Evolutionary conservation across 2,113 vertebrate species (phyloP).

Genomic region (Crotalus horridus): DNA sequence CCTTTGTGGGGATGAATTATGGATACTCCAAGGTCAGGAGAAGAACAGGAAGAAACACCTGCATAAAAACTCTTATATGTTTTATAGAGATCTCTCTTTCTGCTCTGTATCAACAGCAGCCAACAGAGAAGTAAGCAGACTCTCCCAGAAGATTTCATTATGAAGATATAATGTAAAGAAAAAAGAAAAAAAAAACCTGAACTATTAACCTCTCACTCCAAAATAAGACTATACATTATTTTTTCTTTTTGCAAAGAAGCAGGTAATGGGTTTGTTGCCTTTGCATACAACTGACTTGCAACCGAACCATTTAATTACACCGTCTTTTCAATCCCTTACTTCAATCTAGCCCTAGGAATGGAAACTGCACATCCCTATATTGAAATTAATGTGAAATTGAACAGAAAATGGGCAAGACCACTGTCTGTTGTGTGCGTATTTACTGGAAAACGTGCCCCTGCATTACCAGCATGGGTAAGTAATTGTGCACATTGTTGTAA

Average conservation of each 20-base stretch:
- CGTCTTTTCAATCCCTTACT: neutral
- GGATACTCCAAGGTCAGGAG: conserved; percentile 16
- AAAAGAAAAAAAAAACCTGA: neutral
- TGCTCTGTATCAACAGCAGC: neutral
- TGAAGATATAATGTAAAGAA: neutral
- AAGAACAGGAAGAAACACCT: neutral
- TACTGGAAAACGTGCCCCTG: neutral
- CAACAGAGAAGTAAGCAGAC: neutral
- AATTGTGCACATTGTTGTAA: neutral
- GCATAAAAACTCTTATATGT: neutral
- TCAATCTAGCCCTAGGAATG: neutral
- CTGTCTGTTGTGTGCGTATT: neutral
- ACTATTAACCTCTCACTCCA: neutral
- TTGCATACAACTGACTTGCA: neutral
- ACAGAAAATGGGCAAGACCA: neutral
- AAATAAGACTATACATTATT: neutral
- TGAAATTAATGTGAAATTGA: neutral
- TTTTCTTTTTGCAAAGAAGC: neutral
- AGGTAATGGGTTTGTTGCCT: neutral
- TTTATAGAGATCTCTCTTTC: neutral
- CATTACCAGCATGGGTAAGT: neutral
- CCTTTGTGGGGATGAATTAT: conserved; percentile 13
- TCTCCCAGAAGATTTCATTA: neutral
- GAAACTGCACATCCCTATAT: too few relatives aligned
- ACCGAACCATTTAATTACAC: neutral